Evolutionary conservation across 2,797 vertebrate genomes (phyloP).

Genomic region (Spondyliosoma cantharus): DNA sequence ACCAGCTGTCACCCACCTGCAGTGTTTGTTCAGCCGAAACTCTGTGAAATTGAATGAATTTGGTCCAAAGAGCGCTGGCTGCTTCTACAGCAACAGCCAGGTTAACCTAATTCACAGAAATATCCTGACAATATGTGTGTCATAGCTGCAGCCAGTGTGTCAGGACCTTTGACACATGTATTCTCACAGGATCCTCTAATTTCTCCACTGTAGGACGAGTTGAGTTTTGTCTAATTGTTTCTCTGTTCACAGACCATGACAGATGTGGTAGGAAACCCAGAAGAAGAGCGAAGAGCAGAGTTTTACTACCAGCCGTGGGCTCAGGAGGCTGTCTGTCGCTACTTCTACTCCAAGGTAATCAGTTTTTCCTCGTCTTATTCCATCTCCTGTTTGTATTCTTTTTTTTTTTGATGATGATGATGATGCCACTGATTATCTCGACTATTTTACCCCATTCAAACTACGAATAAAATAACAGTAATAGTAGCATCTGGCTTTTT

Average conservation of each 20-base stretch:
- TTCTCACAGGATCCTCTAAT: not conserved
- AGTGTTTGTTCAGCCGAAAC: constrained; percentile 52
- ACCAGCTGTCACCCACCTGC: constrained; percentile 51
- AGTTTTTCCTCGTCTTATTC: not conserved
- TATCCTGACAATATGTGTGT: not conserved
- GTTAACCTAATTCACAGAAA: not conserved
- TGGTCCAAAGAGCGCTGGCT: constrained; percentile 3
- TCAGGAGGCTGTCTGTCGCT: constrained; percentile 97
- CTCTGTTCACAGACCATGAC: constrained; percentile 92
- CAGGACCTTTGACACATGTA: not conserved
- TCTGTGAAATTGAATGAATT: constrained; percentile 46
- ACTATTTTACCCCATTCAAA: no score
- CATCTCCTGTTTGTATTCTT: not conserved
- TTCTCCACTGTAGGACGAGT: not conserved
- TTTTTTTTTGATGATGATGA: no score
- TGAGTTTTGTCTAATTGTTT: constrained; percentile 17
- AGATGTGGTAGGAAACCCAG: constrained; percentile 97
- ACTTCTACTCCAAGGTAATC: constrained; percentile 98
- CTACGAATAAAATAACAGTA: no score
- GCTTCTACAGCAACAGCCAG: constrained; percentile 9
- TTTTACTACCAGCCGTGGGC: constrained; percentile 99
- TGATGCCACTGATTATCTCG: no score
- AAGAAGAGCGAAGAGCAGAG: constrained; percentile 96
- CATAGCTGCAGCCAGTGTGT: not conserved
- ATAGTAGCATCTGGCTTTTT: no score